Conservation (phyloP, 1,140 invertebrate genomes). For the Zaprionus tsacasi region DNA sequence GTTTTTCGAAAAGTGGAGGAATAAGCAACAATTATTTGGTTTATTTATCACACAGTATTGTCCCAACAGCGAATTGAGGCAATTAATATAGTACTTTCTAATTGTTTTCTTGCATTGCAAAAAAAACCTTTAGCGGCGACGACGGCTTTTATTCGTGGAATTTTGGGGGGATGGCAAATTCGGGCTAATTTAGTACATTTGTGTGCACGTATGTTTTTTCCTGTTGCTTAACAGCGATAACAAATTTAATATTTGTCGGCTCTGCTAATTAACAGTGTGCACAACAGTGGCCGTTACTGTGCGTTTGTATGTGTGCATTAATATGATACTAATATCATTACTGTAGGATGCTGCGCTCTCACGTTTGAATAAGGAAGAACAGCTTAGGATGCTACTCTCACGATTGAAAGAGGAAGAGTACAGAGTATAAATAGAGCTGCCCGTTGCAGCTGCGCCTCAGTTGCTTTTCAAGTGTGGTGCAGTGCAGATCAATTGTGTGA, state of each 20-base stretch:
- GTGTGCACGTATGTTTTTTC: slow-evolving; percentile 14
- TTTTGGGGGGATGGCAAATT: slow-evolving; percentile 29
- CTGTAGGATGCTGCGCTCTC: too few species aligned
- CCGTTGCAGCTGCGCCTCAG: too few species aligned
- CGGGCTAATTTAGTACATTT: slow-evolving; percentile 20
- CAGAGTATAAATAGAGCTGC: too few species aligned
- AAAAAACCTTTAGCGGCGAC: slow-evolving; percentile 35
- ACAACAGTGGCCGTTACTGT: background rate
- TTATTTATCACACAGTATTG: background rate
- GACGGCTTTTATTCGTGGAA: slow-evolving; percentile 34
- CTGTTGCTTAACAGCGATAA: slow-evolving; percentile 22
- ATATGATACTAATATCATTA: too few species aligned
- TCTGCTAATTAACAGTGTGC: background rate
- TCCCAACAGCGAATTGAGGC: too few species aligned
- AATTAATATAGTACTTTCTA: slow-evolving; percentile 18
- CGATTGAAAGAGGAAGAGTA: too few species aligned
- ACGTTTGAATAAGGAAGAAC: too few species aligned
- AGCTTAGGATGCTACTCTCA: too few species aligned
- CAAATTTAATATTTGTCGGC: background rate
- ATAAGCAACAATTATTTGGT: background rate
- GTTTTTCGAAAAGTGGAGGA: background rate
- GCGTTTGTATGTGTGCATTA: background rate
- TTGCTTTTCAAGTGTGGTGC: too few species aligned
- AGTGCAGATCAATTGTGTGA: too few species aligned
- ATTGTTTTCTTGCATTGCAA: slow-evolving; percentile 44